phyloP scores from a whole-genome alignment of 2,797 vertebrate species.

The Pangasius krempfi region DNA sequence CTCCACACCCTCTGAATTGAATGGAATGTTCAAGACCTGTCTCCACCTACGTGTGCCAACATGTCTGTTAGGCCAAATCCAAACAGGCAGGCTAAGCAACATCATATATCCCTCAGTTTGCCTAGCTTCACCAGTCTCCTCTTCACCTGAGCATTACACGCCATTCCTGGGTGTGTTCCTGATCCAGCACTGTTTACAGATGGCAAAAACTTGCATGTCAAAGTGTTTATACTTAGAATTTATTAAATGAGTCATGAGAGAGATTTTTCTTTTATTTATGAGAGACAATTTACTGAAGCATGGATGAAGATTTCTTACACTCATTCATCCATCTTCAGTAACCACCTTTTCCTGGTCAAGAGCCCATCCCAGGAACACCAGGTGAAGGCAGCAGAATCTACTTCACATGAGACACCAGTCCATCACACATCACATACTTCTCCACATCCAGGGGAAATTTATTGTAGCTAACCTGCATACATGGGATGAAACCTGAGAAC shows the following conservation, averaged over 20 bases:
- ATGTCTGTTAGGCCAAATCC: constrained; percentile 13
- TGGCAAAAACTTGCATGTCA: background rate
- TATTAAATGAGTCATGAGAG: background rate
- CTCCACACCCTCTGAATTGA: constrained; percentile 45
- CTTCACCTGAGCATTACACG: constrained; percentile 14
- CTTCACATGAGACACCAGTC: background rate
- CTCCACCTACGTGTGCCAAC: constrained; percentile 40
- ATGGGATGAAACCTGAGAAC: background rate
- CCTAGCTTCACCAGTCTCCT: background rate
- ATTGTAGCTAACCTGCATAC: background rate
- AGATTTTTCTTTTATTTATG: background rate
- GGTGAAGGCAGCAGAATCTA: background rate
- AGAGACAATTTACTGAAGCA: background rate
- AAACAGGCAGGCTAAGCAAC: constrained; percentile 34
- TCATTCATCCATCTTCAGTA: background rate
- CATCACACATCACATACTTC: too few relatives aligned
- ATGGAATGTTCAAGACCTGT: constrained; percentile 45
- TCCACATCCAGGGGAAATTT: background rate
- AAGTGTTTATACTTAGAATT: background rate
- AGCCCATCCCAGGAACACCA: too few relatives aligned
- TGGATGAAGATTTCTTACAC: background rate
- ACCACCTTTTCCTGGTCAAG: background rate
- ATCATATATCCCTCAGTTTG: background rate
- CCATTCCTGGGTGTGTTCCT: constrained; percentile 23
- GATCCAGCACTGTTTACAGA: background rate